Evolutionary conservation across 53 echinoderm and acorn worm genomes (phyloP), one percentile per base, ranked within the genome.

Genomic region (Holothuria leucospilota): DNA sequence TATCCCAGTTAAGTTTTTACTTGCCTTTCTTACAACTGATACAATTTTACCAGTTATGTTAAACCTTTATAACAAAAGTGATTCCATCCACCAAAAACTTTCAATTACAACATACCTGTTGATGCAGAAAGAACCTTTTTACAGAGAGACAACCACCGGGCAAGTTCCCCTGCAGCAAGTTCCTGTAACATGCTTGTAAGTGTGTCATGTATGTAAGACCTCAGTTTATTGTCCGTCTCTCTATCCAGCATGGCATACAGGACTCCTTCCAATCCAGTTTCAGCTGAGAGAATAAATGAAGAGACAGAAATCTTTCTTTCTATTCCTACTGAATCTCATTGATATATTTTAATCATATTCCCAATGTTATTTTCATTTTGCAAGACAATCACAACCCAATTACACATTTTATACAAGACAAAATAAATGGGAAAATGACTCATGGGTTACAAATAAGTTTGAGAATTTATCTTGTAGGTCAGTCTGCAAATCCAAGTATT

Each of bases 111-210:
- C 68, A 12, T 73, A 98, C 98, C 98, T 90, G 91, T 98, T 4
- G 98, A 93, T 29, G 95, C 98, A 10, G 94, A 93, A 4, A 98
- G 91, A 63, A 98, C 98, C 27, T 89, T 90, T 86, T 98, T 96
- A 52, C 92, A 94, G 53, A 96, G 89, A 28, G 91, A 81, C 28
- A 97, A 78, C 94, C 94, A 95, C 30, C 94, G 87, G 20, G 94
- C 93, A 40, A 95, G 88, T 56, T 95, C 91, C 24, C 93, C 93
- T 23, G 88, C 94, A 1, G 93, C 93, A 41, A 95, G 79, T 77
- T 97, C 97, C 85, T 95, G 95, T 51, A 97, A 73, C 97, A 97
- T 97, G 69, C 98, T 97, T 70, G 93, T 97, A 70, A 97, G 77
- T 30, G 98, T 97, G 82, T 97, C 98, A 82, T 97, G 93, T 68